Base-by-base conservation (phyloP, 1,140 invertebrate genomes). In the Oedothorax gibbosus region DNA sequence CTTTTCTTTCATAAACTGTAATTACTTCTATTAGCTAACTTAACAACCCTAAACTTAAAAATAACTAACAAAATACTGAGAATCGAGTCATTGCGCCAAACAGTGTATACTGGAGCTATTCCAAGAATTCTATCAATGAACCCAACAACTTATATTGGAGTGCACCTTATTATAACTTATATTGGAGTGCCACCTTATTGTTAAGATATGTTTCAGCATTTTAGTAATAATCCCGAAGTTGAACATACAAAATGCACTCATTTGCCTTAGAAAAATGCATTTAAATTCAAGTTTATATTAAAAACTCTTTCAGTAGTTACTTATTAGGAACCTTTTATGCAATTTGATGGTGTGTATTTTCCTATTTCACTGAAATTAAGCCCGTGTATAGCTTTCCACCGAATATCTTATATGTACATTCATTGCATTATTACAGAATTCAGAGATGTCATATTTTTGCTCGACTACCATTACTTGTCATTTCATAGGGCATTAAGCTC, bases 371-470 rank as follows among this genome's bases (percentile, higher is more conserved):
- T 11, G 8, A 71, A 71, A 53, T 53, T 71, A 15, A 71, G 50
- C 69, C n/a, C 69, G 51, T n/a, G n/a, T 71, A 53, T 54, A 53
- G 69, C 69, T 51, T 71, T 71, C 14, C 15, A 81, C 65, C 18
- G 69, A 81, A 81, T 81, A 51, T 82, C 64, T 73, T 82, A 64
- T 35, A 35, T 35, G 35, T 35, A 35, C 35, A 35, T 35, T 35
- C 35, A 35, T 35, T 35, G 35, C 35, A 35, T 35, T 35, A 35
- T 35, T 35, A 35, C 64, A 14, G 62, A 82, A 51, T 57, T 57
- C 57, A 82, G 68, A 84, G 62, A 84, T 84, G 72, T 75, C 57
- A 84, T 84, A 84, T 84, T 84, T 84, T 84, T 84, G 71, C 60
- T 76, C 73, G 50, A 82, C 56, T 82, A 57, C 68, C 56, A 14